Evolutionary conservation across 2,797 vertebrate genomes (phyloP).

Genomic region (Liparis tanakae): DNA sequence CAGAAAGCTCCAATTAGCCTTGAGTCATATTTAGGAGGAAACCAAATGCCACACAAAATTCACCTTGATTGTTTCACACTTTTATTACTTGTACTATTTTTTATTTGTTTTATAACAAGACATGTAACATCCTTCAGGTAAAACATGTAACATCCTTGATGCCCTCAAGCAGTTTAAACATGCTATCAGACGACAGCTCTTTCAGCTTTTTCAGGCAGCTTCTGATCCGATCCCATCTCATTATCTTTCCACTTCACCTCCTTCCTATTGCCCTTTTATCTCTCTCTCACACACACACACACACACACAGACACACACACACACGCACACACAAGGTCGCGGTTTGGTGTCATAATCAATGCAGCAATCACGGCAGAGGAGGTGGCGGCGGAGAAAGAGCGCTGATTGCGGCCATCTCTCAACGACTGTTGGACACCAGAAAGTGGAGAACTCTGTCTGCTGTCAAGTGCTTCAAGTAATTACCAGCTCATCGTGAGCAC

Average conservation of each 20-base stretch:
- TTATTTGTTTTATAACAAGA: not conserved
- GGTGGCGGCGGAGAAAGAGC: not conserved
- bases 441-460: slow-evolving; percentile 42
- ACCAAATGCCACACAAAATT: not conserved
- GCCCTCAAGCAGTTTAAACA: slow-evolving; percentile 13
- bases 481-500: slow-evolving; percentile 13
- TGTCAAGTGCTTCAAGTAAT: slow-evolving; percentile 42
- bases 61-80: not conserved
- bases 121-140: not conserved
- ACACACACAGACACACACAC: slow-evolving; percentile 25
- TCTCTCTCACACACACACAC: slow-evolving; percentile 26
- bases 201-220: slow-evolving; percentile 9
- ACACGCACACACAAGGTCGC: slow-evolving; percentile 10
- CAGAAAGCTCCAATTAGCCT: not conserved
- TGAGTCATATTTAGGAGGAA: not conserved
- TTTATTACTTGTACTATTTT: not conserved
- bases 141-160: not conserved
- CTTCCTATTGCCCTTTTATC: not conserved
- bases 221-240: not conserved
- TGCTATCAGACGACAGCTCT: slow-evolving; percentile 1
- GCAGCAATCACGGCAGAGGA: slow-evolving; percentile 57
- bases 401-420: slow-evolving; percentile 62
- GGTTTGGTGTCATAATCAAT: slow-evolving; percentile 31
- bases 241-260: slow-evolving; percentile 2
- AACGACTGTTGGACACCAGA: slow-evolving; percentile 7